Percentiles rank a stretch among this genome's conserved stretches.
Evolutionary conservation across 2,113 vertebrate species (phyloP).

Genomic region (Glareola pratincola): DNA sequence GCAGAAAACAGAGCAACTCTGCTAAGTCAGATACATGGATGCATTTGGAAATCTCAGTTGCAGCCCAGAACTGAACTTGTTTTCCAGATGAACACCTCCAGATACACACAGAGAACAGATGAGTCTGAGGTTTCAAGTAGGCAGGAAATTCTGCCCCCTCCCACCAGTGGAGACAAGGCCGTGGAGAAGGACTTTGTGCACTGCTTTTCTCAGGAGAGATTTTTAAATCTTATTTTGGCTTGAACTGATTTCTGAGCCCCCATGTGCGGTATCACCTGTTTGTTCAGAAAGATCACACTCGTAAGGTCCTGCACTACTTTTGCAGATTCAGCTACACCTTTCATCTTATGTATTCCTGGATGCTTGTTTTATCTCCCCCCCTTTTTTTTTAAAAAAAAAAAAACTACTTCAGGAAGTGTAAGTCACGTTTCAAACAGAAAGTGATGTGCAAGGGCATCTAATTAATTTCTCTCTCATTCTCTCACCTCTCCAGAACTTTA

Average conservation of each 20-base stretch:
- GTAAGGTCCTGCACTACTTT: neutral
- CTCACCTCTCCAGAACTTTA: neutral
- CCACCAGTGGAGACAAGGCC: neutral
- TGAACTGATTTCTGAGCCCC: neutral
- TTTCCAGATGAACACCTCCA: neutral
- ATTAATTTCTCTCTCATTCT: neutral
- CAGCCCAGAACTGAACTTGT: neutral
- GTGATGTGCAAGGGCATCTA: neutral
- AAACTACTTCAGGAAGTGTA: too few relatives aligned
- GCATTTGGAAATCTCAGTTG: neutral
- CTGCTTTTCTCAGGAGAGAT: neutral
- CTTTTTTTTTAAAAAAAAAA: neutral
- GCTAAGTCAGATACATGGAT: neutral
- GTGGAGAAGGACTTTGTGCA: neutral
- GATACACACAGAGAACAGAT: neutral
- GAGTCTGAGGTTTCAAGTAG: neutral
- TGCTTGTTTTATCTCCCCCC: neutral
- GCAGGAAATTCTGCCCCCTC: neutral
- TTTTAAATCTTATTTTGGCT: neutral
- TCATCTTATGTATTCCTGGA: neutral
- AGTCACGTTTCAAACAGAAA: neutral
- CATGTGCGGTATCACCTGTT: fast-evolving
- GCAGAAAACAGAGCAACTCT: neutral
- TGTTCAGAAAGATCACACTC: neutral
- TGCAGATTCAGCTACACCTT: neutral